phyloP scores from a whole-genome alignment of 2,888 invertebrate species.

The Catonia carolina region DNA sequence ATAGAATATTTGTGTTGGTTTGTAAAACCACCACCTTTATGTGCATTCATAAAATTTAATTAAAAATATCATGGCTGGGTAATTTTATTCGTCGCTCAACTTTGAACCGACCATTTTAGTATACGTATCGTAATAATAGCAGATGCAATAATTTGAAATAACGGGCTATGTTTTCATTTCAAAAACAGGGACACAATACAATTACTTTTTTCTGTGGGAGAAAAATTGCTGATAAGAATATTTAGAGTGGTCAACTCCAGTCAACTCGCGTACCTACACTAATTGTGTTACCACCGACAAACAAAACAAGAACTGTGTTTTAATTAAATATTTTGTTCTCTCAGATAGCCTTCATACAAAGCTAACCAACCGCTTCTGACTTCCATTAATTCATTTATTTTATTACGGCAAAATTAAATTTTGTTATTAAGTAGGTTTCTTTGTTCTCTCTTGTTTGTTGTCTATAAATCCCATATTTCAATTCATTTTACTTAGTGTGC shows the following conservation, averaged over 20 bases:
- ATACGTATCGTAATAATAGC: neutral
- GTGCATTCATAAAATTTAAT: constrained; percentile 1
- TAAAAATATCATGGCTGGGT: constrained; percentile 13
- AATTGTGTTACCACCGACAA: neutral
- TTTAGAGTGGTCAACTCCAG: neutral
- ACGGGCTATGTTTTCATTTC: neutral
- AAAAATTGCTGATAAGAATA: constrained; percentile 11
- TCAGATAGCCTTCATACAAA: too few species aligned
- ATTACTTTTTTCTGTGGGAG: constrained; percentile 9
- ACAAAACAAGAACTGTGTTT: constrained; percentile 11
- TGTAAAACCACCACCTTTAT: too few species aligned
- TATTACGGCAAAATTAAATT: too few species aligned
- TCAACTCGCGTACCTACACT: too few species aligned
- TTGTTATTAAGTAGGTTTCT: too few species aligned
- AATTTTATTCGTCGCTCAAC: constrained; percentile 4
- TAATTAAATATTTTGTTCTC: constrained; percentile 12
- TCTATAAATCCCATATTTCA: too few species aligned
- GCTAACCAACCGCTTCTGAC: too few species aligned
- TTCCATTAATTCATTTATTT: too few species aligned
- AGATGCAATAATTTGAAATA: constrained; percentile 12
- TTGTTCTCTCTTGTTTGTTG: too few species aligned
- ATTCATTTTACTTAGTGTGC: too few species aligned
- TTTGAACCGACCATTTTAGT: neutral
- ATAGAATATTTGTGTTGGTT: too few species aligned
- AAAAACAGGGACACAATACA: neutral